phyloP scores from a whole-genome alignment of 2,888 invertebrate species.

The Alloscopus bannaensis region DNA sequence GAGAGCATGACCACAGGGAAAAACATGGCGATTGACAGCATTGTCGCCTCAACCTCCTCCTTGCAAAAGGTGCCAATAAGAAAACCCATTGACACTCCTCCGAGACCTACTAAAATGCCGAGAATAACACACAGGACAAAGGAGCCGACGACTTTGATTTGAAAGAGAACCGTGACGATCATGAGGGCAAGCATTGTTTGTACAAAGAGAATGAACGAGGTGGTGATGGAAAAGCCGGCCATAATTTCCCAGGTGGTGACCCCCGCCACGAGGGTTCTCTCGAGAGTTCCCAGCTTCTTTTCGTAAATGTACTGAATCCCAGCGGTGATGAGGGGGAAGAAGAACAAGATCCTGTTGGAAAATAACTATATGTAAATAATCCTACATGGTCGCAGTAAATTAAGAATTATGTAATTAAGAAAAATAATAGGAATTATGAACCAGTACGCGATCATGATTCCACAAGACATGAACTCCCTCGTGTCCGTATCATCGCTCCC shows the following conservation, averaged over 20 bases:
- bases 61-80: conserved; percentile 94
- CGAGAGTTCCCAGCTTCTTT: conserved; percentile 59
- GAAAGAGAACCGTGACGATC: conserved; percentile 59
- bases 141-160: conserved; percentile 58
- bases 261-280: conserved; percentile 59
- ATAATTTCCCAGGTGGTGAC: conserved; percentile 62
- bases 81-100: conserved; percentile 79
- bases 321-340: conserved; percentile 59
- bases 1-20: conserved; percentile 65
- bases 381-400: background rate
- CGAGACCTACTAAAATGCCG: conserved; percentile 50
- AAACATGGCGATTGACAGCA: conserved; percentile 75
- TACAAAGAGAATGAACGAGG: conserved; percentile 50
- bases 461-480: conserved; percentile 97
- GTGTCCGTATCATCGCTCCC: conserved; percentile 93
- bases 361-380: background rate
- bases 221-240: conserved; percentile 58
- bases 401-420: background rate
- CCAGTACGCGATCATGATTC: conserved; percentile 75
- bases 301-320: conserved; percentile 63
- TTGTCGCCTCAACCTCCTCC: conserved; percentile 93
- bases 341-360: conserved; percentile 49
- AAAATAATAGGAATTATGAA: background rate
- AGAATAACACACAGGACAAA: conserved; percentile 36
- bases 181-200: conserved; percentile 61